Evolutionary conservation across 2,888 invertebrate species (phyloP).

Genomic region (Diarsia mendica): DNA sequence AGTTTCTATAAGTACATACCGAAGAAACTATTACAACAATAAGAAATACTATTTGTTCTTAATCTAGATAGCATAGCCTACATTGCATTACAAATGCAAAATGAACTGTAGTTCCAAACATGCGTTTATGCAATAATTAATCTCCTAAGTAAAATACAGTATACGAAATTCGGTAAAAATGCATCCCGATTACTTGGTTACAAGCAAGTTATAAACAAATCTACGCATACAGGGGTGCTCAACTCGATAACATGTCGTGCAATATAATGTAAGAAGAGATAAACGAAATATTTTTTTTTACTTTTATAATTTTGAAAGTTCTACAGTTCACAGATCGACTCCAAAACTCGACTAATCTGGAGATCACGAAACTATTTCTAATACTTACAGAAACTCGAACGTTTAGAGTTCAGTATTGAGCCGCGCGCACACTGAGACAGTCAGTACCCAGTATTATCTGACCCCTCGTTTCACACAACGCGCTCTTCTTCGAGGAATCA

Average conservation of each 20-base stretch:
- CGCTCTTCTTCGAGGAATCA: too few relatives aligned
- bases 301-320: conserved; percentile 62
- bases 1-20: conserved; percentile 74
- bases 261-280: conserved; percentile 54
- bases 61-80: conserved; percentile 77
- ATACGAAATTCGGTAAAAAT: conserved; percentile 67
- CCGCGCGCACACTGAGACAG: conserved; percentile 62
- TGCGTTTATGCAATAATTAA: conserved; percentile 64
- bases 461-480: too few relatives aligned
- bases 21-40: conserved; percentile 71
- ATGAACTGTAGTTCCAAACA: conserved; percentile 64
- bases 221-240: conserved; percentile 67
- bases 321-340: conserved; percentile 80
- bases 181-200: conserved; percentile 67
- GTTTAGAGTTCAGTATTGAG: conserved; percentile 54
- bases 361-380: conserved; percentile 88
- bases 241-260: conserved; percentile 71
- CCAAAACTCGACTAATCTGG: conserved; percentile 82
- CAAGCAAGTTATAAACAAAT: conserved; percentile 68
- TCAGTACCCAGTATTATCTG: too few relatives aligned
- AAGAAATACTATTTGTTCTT: conserved; percentile 85
- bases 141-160: conserved; percentile 68
- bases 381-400: conserved; percentile 76
- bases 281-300: conserved; percentile 47
- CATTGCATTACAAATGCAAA: conserved; percentile 68